Evolutionary conservation across 2,888 invertebrate species (phyloP).

Genomic region (Morpho helenor): DNA sequence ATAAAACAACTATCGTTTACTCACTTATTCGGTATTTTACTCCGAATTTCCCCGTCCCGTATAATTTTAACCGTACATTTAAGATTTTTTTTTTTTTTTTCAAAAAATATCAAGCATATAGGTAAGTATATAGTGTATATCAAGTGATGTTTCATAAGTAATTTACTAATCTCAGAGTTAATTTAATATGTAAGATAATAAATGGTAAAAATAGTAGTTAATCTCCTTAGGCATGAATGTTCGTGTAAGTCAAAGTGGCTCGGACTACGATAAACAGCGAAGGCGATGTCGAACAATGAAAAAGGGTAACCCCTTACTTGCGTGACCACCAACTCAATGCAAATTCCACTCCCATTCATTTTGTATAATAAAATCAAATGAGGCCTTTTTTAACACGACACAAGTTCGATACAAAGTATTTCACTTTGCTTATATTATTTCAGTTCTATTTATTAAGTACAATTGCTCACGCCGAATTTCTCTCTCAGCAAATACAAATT

Average conservation of each 20-base stretch:
- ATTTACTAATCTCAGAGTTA: too few species aligned
- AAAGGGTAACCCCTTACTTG: constrained; percentile 59
- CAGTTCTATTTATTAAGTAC: neutral
- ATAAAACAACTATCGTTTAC: too few species aligned
- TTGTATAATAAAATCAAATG: constrained; percentile 75
- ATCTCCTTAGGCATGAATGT: neutral
- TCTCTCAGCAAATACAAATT: too few species aligned
- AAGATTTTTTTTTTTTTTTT: too few species aligned
- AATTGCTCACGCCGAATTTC: neutral
- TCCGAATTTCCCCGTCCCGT: too few species aligned
- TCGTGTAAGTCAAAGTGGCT: neutral
- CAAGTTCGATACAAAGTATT: constrained; percentile 63
- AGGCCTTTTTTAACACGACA: constrained; percentile 72
- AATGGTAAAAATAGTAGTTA: neutral
- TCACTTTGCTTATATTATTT: constrained; percentile 1
- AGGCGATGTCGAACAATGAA: constrained; percentile 59
- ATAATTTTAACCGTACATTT: too few species aligned
- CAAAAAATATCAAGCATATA: too few species aligned
- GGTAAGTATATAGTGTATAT: too few species aligned
- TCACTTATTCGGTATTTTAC: too few species aligned
- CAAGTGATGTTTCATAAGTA: too few species aligned
- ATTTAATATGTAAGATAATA: too few species aligned
- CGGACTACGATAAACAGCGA: constrained; percentile 44
- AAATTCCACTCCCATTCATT: constrained; percentile 72
- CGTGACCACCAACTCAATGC: constrained; percentile 72